Evolutionary conservation across 2,797 vertebrate species (phyloP).

Genomic region (Lepidocolaptes lacrymiger): DNA sequence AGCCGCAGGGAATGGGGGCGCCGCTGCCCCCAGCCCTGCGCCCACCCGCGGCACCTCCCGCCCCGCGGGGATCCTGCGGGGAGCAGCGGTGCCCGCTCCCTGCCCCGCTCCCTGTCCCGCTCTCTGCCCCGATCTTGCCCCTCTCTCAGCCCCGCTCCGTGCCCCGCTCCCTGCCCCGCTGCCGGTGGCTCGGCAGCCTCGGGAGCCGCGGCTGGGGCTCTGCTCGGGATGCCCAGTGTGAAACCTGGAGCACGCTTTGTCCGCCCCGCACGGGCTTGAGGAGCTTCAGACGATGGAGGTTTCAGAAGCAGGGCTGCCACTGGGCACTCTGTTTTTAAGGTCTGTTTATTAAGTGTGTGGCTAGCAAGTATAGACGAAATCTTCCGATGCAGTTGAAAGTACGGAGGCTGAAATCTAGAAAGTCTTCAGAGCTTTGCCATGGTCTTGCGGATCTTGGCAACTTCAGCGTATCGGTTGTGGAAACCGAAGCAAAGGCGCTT

Average conservation of each 20-base stretch:
- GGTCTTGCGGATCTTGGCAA: background rate
- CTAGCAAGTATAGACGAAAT: accelerated
- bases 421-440: background rate
- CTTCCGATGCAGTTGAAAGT: background rate
- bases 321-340: no score
- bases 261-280: background rate
- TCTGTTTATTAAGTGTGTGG: accelerated
- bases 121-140: background rate
- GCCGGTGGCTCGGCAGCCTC: background rate
- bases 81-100: no score
- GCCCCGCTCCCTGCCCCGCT: background rate
- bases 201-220: background rate
- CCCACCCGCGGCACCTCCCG: no score
- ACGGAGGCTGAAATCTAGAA: no score
- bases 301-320: background rate
- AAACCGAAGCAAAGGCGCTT: background rate
- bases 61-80: no score
- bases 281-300: background rate
- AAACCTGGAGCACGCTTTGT: background rate
- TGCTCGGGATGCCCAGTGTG: background rate
- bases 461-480: background rate
- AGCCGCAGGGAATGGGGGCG: background rate
- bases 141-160: background rate
- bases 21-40: no score
- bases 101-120: background rate